Base-by-base conservation (phyloP, 2,888 invertebrate genomes). In the Tetranychus truncatus region DNA sequence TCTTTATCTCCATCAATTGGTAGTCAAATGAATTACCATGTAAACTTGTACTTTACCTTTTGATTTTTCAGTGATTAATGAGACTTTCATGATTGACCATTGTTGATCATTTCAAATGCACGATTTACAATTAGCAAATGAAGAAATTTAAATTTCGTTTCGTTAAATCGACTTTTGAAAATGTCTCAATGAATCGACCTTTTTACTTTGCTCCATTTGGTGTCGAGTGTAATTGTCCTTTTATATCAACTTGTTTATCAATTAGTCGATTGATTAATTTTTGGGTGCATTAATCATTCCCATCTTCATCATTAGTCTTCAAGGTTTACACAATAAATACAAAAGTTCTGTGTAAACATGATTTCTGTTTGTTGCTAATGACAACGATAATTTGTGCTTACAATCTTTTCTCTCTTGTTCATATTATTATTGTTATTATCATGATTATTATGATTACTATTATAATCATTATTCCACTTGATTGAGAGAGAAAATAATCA, bases 271-370 rank as follows among this genome's bases (percentile, higher is more conserved):
- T 15, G 9, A 9, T 55, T 15, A 15, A 9, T 55, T 15, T 6
- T 9, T 15, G 2, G 15, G 6, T 15, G 55, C 55, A 15, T 55
- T 55, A 15, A 9, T 55, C 9, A 55, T 55, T 15, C 9, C 6
- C 55, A 55, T 55, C 55, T 55, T 55, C 55, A 55, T 55, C 55
- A 55, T 55, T 55, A 55, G 55, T 55, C 55, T 55, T 55, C 55
- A 55, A 15, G 11, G 9, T 55, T 55, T 55, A 9, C 15, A 15
- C 55, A 55, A 15, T 15, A 7, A 15, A 15, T 55, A 55, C 55
- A 55, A 55, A 55, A 55, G 6, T 3, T 55, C 55, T 55, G 15
- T 55, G 55, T 55, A 55, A 55, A 55, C 55, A 55, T 55, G 11
- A 55, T 55, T 15, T 15, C 2, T 55, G 55, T 55, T 55, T 55